Base-by-base conservation (phyloP, 2,113 vertebrate species). In the Crotophaga sulcirostris region DNA sequence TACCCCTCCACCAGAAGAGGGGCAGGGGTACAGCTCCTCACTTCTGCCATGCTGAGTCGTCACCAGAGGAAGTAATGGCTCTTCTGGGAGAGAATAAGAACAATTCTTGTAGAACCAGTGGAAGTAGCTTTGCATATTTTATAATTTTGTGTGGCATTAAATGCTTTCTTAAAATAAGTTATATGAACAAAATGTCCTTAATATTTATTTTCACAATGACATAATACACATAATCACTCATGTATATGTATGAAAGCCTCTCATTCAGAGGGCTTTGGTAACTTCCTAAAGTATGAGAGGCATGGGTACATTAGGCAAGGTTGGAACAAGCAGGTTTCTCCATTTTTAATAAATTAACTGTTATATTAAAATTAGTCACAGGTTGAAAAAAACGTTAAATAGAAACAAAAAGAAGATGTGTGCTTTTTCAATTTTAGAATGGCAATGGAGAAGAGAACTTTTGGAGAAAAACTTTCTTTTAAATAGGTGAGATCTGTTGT, bases 141-240 rank as follows among this genome's bases (percentile, higher is more conserved):
- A 63, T 78, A 29, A 44, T 69, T 82, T 78, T 84, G 21, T 77
- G 45, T 77, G 59, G 42, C 79, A 74, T 72, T 60, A 81, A 58
- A 28, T 84, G 28, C 25, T 90, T 78, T 84, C 90, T 93, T 56
- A n/a, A 54, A 84, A 6, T 49, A 79, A 60, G 34, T 81, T 87
- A 45, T 38, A 60, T 64, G n/a, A 89, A 84, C 72, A 78, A 84
- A 84, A 90, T 33, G 25, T 64, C 76, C 45, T 51, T 81, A 81
- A 36, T 88, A 75, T 84, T 90, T 95, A 75, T 91, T 94, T 92
- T 93, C 60, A 89, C 58, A 62, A 34, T 94, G 85, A 91, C 29
- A 77, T 93, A 87, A 87, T 90, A 67, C 56, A 66, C 3, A 1
- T 80, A 87, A 84, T 77, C 29, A 49, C n/a, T n/a, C 28, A 26